Conservation (phyloP, 2,888 invertebrate species). For the Criorhina ranunculi region DNA sequence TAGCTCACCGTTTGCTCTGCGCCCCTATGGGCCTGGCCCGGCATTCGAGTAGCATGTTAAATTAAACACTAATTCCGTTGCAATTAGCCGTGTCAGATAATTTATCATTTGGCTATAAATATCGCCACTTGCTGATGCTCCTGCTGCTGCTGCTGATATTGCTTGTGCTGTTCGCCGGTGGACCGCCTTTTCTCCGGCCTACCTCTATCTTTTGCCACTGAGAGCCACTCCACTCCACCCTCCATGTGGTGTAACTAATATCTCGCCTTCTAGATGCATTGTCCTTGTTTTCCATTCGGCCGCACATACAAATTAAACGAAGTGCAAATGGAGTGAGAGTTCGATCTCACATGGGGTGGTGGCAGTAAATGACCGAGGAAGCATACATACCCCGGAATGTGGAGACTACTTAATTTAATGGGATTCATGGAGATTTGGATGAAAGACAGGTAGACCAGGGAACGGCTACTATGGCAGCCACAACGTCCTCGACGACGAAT, state of each 20-base stretch:
- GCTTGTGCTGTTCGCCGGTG: slow-evolving; percentile 39
- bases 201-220: slow-evolving; percentile 19
- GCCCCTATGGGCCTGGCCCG: slow-evolving; percentile 54
- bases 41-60: slow-evolving; percentile 78
- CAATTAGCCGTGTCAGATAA: slow-evolving; percentile 80
- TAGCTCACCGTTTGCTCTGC: slow-evolving; percentile 22
- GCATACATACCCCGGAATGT: slow-evolving; percentile 58
- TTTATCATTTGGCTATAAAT: slow-evolving; percentile 80
- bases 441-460: slow-evolving; percentile 73
- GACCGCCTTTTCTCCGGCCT: slow-evolving; percentile 59
- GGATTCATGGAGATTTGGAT: slow-evolving; percentile 76
- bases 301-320: slow-evolving; percentile 72
- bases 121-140: slow-evolving; percentile 75
- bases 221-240: slow-evolving; percentile 29
- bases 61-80: slow-evolving; percentile 80
- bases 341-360: slow-evolving; percentile 67
- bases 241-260: slow-evolving; percentile 66
- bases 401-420: slow-evolving; percentile 76
- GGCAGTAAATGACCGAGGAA: slow-evolving; percentile 46
- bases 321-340: slow-evolving; percentile 67
- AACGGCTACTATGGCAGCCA: slow-evolving; percentile 52
- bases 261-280: slow-evolving; percentile 70
- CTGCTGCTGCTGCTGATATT: slow-evolving; percentile 24
- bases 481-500: slow-evolving; percentile 33
- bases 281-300: slow-evolving; percentile 72